Evolutionary conservation across 2,888 invertebrate species (phyloP).

Genomic region (Penaeus monodon): DNA sequence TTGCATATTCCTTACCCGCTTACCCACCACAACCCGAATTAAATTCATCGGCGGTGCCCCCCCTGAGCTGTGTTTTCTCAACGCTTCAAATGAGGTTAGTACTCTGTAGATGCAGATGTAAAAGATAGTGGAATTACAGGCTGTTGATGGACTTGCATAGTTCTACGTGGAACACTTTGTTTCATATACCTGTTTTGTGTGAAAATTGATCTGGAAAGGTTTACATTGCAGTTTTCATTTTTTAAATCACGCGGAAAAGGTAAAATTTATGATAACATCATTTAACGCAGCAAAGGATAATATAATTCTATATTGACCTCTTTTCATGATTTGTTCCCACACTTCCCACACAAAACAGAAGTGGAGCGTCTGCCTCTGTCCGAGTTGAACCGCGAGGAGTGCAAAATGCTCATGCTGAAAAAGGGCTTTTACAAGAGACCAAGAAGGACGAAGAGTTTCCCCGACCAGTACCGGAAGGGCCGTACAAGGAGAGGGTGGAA

Average conservation of each 20-base stretch:
- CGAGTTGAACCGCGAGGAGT: conserved; percentile 75
- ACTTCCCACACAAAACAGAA: conserved; percentile 68
- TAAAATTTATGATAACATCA: too few species aligned
- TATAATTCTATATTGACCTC: not conserved
- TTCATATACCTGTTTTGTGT: not conserved
- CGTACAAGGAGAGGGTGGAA: conserved; percentile 55
- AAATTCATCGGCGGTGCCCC: conserved; percentile 57
- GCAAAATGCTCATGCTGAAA: conserved; percentile 76
- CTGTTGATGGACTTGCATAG: too few species aligned
- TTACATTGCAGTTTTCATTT: not conserved
- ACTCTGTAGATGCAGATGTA: not conserved
- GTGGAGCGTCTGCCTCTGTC: conserved; percentile 77
- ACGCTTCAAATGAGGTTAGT: conserved; percentile 58
- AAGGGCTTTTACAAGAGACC: conserved; percentile 74
- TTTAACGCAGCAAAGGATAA: too few species aligned
- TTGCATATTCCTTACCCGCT: conserved; percentile 20
- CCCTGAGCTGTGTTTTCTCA: conserved; percentile 55
- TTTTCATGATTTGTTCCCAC: too few species aligned
- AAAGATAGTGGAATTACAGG: not conserved
- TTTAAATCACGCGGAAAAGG: not conserved
- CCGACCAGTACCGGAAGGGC: conserved; percentile 65
- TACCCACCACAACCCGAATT: conserved; percentile 55
- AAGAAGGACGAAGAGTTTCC: conserved; percentile 62
- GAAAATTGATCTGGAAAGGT: not conserved
- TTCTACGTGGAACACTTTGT: too few species aligned